phyloP scores from a whole-genome alignment of 2,888 invertebrate genomes.

The Diaphora mendica region DNA sequence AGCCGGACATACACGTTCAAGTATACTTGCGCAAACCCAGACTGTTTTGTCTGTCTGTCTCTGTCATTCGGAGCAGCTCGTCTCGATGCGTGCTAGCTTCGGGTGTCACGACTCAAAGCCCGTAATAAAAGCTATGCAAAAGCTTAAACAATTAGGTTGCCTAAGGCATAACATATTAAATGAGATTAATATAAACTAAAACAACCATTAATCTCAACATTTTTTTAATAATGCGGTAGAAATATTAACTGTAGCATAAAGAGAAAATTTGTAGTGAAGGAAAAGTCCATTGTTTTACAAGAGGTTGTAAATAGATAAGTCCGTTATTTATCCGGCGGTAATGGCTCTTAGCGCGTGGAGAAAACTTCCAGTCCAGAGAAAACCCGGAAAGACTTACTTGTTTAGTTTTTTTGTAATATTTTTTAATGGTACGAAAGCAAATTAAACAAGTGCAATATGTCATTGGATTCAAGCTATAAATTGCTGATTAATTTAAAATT shows the following conservation, averaged over 20 bases:
- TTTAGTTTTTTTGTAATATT: constrained; percentile 35
- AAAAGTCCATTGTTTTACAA: constrained; percentile 20
- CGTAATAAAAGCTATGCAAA: too few species aligned
- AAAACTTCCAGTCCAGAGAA: constrained; percentile 39
- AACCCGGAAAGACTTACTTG: constrained; percentile 26
- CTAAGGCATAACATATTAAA: too few species aligned
- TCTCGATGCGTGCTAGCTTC: too few species aligned
- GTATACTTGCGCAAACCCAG: too few species aligned
- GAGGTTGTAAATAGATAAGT: constrained; percentile 32
- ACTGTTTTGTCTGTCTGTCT: too few species aligned
- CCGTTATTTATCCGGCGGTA: constrained; percentile 47
- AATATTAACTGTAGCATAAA: constrained; percentile 22
- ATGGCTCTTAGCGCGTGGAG: constrained; percentile 36
- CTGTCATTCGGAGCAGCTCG: too few species aligned
- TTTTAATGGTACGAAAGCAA: constrained; percentile 45
- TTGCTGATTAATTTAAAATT: constrained; percentile 29
- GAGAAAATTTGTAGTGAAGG: constrained; percentile 27
- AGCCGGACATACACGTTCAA: too few species aligned
- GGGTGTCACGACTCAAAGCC: too few species aligned
- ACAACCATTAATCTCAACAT: constrained; percentile 21
- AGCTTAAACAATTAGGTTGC: too few species aligned
- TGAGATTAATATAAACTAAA: too few species aligned
- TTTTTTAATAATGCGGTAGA: constrained; percentile 24
- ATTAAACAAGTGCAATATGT: constrained; percentile 51
- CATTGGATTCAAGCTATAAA: constrained; percentile 44